Base-by-base conservation (phyloP, 92 coral and sea anemone species). In the Bergia sp. region DNA sequence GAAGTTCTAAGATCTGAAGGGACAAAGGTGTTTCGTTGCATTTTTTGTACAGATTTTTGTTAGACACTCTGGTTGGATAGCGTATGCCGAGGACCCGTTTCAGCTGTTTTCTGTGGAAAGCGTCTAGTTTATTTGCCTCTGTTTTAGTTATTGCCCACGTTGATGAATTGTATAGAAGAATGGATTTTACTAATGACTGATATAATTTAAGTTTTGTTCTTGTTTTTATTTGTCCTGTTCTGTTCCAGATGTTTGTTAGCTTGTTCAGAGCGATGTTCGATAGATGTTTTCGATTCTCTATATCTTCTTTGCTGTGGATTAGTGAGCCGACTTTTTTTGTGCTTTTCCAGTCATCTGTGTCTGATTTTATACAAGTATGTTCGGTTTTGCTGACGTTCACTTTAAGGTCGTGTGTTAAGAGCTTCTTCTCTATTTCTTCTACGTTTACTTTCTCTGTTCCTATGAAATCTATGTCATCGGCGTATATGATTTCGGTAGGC, bases 31-130 rank as follows among this genome's bases (percentile, higher is more conserved):
- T 72, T 72, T 72, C 37, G 10, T 72, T 72, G 76, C 37, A 4
- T 72, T 72, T 72, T 4, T 72, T 72, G 10, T 72, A 4, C 37
- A 18, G 76, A 72, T 21, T 72, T 72, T 72, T 72, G 76, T 72
- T 72, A 21, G 76, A 72, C 38, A 72, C 76, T 72, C 38, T 72
- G 76, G 76, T 72, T 72, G 76, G 76, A 72, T 72, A 72, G 76
- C 76, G 76, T 72, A 72, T 72, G 76, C 76, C 76, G 76, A 72
- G 76, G 76, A 72, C 76, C 76, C 76, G 76, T 72, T 72, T 72
- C 76, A 72, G 76, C 76, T 72, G 76, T 72, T 72, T 72, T 72
- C 76, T 72, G 76, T 72, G 76, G 76, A 72, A 72, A 72, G 76
- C 76, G 76, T 72, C 76, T 72, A 72, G 76, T 72, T 72, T 72